A percentile compares a stretch with the other conserved stretches of the same genome.
Evolutionary conservation across 2,113 vertebrate species (phyloP).

Genomic region (Conger conger): DNA sequence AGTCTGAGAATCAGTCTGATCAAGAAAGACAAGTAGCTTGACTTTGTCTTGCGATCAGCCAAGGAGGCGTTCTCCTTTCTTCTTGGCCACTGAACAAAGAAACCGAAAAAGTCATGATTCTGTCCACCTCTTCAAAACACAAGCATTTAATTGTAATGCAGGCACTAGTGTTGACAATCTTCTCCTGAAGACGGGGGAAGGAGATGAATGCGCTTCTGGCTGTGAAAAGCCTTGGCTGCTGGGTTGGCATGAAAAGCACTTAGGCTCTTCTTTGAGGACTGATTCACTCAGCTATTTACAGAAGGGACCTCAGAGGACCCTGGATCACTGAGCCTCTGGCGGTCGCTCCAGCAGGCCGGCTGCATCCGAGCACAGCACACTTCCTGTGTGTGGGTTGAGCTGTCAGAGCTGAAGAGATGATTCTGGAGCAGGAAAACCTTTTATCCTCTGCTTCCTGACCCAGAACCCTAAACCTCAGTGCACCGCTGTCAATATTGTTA

Average conservation of each 20-base stretch:
- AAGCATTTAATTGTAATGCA: not conserved
- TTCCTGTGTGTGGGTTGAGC: slow-evolving; percentile 7
- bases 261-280: not conserved
- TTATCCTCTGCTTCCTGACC: not conserved
- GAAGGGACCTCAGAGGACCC: slow-evolving; percentile 11
- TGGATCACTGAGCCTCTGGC: not conserved
- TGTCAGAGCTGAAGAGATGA: not conserved
- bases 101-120: not conserved
- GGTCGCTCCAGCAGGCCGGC: not conserved
- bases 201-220: not conserved
- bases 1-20: not conserved
- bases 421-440: not conserved
- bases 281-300: slow-evolving; percentile 23
- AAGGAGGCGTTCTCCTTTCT: not conserved
- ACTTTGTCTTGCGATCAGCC: not conserved
- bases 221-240: not conserved
- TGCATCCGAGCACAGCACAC: not conserved
- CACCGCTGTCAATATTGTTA: not conserved
- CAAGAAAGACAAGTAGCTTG: not conserved
- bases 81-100: not conserved
- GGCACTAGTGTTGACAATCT: not conserved
- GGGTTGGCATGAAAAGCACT: not conserved
- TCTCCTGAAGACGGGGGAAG: not conserved
- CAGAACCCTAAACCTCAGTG: not conserved
- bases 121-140: not conserved